Conservation (phyloP, 2,113 vertebrate species). For the Bos javanicus region DNA sequence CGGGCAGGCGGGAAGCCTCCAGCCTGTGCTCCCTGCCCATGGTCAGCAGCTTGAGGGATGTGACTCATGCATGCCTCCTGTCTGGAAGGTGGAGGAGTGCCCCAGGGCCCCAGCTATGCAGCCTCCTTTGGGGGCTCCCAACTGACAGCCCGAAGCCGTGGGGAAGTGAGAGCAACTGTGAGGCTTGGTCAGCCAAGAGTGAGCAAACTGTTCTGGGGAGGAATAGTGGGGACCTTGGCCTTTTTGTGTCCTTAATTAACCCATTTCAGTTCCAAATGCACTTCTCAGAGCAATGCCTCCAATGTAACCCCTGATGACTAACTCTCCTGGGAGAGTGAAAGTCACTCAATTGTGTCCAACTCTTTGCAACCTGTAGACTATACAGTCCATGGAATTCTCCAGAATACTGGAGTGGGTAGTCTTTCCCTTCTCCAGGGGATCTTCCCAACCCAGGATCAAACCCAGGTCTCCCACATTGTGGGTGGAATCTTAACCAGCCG, state of each 20-base stretch:
- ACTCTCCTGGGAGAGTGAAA: background rate
- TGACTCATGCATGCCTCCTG: accelerated
- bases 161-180: background rate
- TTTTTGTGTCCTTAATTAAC: background rate
- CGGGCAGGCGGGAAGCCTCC: background rate
- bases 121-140: accelerated
- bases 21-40: accelerated
- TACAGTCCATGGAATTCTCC: background rate
- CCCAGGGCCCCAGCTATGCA: background rate
- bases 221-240: background rate
- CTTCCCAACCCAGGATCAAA: background rate
- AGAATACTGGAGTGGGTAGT: background rate
- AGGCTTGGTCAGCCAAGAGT: background rate
- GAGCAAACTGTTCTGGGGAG: background rate
- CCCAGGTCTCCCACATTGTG: background rate
- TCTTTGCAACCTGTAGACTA: background rate
- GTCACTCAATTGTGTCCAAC: background rate
- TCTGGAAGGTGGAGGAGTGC: background rate
- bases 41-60: background rate
- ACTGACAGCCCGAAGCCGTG: background rate
- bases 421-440: background rate
- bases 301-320: background rate
- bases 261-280: background rate
- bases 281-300: background rate
- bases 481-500: background rate